A percentile compares a stretch with the other conserved stretches of the same genome.
Conservation (phyloP, 2,113 vertebrate genomes). For the Meriones unguiculatus region DNA sequence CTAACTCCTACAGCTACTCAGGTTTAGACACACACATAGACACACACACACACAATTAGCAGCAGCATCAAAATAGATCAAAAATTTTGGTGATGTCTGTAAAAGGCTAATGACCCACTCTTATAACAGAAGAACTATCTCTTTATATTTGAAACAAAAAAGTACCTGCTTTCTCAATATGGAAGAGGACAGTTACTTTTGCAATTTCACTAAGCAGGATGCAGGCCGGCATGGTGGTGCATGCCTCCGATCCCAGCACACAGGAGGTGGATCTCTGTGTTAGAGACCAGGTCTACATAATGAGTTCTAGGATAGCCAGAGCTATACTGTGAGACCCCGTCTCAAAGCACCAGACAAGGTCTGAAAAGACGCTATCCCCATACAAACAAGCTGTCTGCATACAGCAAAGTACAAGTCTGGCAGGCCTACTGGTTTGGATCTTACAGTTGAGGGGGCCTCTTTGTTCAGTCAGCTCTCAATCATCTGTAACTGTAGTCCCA, state of each 20-base stretch:
- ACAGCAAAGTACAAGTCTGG: slow-evolving; percentile 48
- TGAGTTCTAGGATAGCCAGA: background rate
- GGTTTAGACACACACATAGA: background rate
- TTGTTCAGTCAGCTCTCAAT: slow-evolving; percentile 64
- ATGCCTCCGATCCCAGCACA: background rate
- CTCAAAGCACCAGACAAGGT: slow-evolving; percentile 51
- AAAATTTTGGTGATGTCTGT: slow-evolving; percentile 44
- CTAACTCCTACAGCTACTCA: background rate
- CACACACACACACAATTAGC: background rate
- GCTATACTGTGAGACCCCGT: background rate
- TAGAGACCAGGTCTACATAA: background rate
- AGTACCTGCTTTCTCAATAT: slow-evolving; percentile 55
- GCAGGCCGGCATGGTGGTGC: background rate
- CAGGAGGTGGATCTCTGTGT: background rate
- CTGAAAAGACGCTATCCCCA: slow-evolving; percentile 57
- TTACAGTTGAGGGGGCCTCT: slow-evolving; percentile 62
- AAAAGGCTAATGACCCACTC: slow-evolving; percentile 12
- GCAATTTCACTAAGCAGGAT: slow-evolving; percentile 57
- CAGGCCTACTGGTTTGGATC: slow-evolving; percentile 60
- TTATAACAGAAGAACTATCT: background rate
- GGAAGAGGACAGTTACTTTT: slow-evolving; percentile 26
- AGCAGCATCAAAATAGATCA: slow-evolving; percentile 1
- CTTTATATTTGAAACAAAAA: slow-evolving; percentile 50
- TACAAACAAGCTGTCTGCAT: slow-evolving; percentile 70
- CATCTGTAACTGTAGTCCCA: too few relatives aligned